Evolutionary conservation across 2,888 invertebrate genomes (phyloP).

Genomic region (Scaeva pyrastri): DNA sequence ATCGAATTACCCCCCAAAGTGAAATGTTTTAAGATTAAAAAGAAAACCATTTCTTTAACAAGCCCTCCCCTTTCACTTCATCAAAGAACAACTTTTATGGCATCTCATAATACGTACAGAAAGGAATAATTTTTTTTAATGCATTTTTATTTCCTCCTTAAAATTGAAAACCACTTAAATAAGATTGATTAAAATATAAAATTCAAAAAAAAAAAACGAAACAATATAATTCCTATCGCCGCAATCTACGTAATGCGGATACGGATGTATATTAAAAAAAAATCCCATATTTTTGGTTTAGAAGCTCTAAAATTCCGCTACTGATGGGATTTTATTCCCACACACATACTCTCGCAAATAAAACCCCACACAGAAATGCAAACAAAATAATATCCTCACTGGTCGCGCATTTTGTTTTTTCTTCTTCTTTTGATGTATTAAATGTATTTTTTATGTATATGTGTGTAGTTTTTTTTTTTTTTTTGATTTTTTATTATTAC

Average conservation of each 20-base stretch:
- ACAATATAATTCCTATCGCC: constrained; percentile 15
- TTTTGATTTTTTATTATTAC: constrained; percentile 7
- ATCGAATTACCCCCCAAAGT: too few relatives aligned
- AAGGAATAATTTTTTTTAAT: constrained; percentile 46
- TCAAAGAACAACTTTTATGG: constrained; percentile 10
- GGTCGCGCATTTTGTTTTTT: constrained; percentile 10
- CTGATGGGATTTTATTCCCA: constrained; percentile 51
- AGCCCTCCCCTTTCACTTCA: too few relatives aligned
- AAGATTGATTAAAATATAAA: background rate
- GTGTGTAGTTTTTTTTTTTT: constrained; percentile 17
- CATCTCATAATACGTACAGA: constrained; percentile 26
- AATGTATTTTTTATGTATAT: background rate
- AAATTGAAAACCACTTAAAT: constrained; percentile 42
- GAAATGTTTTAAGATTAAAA: too few relatives aligned
- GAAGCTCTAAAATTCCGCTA: constrained; percentile 48
- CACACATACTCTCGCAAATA: constrained; percentile 1
- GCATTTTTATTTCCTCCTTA: constrained; percentile 62
- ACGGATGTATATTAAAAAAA: background rate
- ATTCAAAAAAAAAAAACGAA: constrained; percentile 12
- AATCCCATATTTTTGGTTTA: constrained; percentile 45
- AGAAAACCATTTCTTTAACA: too few relatives aligned
- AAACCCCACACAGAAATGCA: constrained; percentile 34
- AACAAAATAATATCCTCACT: constrained; percentile 49
- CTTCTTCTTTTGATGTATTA: background rate
- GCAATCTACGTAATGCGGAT: constrained; percentile 13